Conservation (phyloP, 1,140 invertebrate genomes). For the Belonocnema kinseyi region DNA sequence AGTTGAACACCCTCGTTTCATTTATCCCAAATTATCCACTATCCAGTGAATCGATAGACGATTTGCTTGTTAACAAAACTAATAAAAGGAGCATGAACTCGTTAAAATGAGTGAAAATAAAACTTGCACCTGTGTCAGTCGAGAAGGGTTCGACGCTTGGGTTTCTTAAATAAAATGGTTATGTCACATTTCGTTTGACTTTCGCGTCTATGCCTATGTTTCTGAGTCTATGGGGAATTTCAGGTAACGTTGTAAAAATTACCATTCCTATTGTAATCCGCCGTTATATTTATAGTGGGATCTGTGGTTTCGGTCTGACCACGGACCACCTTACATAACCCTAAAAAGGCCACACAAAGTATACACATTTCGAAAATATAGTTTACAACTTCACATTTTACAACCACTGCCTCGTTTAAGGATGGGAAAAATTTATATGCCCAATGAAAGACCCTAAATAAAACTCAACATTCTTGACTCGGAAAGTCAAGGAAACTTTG, state of each 20-base stretch:
- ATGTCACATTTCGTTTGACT: not conserved
- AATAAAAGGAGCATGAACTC: too few species aligned
- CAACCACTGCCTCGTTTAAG: not conserved
- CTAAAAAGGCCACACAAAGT: conserved; percentile 12
- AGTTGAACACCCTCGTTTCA: too few species aligned
- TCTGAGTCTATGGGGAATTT: not conserved
- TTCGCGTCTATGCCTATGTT: not conserved
- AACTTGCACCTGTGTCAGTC: conserved; percentile 14
- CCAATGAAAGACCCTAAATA: conserved; percentile 2
- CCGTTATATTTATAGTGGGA: not conserved
- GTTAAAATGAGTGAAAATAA: too few species aligned
- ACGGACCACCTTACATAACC: not conserved
- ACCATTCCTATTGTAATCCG: not conserved
- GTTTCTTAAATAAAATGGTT: not conserved
- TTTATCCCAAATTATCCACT: too few species aligned
- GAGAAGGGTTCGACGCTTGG: conserved; percentile 7
- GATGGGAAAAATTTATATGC: not conserved
- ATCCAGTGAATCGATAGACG: too few species aligned
- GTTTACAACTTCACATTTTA: conserved; percentile 4
- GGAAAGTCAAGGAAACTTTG: too few species aligned
- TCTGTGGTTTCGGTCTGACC: conserved; percentile 14
- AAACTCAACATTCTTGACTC: too few species aligned
- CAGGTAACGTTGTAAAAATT: conserved; percentile 24
- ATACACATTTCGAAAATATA: conserved; percentile 5
- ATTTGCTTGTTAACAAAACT: too few species aligned